Evolutionary conservation across 2,888 invertebrate genomes (phyloP), one percentile per base, ranked within the genome.

Genomic region (Callyntrura sp.): DNA sequence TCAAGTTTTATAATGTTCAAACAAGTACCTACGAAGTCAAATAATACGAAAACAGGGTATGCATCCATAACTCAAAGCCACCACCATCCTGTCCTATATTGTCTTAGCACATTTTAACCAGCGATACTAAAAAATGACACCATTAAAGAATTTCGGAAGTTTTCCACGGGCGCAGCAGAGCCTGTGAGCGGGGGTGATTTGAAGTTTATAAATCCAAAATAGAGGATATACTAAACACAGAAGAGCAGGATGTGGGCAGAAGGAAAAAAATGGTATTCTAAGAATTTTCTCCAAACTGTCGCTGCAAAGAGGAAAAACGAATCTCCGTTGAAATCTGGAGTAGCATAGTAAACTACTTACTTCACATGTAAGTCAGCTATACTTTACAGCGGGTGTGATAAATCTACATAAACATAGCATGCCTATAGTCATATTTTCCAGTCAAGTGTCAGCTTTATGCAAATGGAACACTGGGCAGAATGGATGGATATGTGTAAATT

Each of bases 401-500:
- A n/a, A n/a, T n/a, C n/a, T n/a, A n/a, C n/a, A n/a, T n/a, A n/a
- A n/a, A n/a, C n/a, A n/a, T n/a, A n/a, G n/a, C n/a, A n/a, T n/a
- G n/a, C n/a, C n/a, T n/a, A n/a, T n/a, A n/a, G n/a, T n/a, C n/a
- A n/a, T n/a, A n/a, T n/a, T n/a, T n/a, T n/a, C n/a, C n/a, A n/a
- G n/a, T n/a, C n/a, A 12, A 17, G 17, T 35, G 65, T 60, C 9
- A 11, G 17, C 11, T 17, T 28, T 68, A 68, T 28, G 65, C 3
- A 68, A 28, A 28, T 68, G 65, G 9, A 12, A 12, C n/a, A 65
- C 5, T 55, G 8, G 57, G 57, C 0, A 68, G 23, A 62, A 62
- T 82, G 62, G 62, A 62, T n/a, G 45, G 55, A 62, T 94, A 55
- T 92, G 65, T n/a, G 68, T 4, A 57, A 51, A 68, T 62, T 62